A percentile compares a stretch with the other conserved stretches of the same genome.
phyloP scores from a whole-genome alignment of 1,140 invertebrate genomes.

The Theocolax elegans region DNA sequence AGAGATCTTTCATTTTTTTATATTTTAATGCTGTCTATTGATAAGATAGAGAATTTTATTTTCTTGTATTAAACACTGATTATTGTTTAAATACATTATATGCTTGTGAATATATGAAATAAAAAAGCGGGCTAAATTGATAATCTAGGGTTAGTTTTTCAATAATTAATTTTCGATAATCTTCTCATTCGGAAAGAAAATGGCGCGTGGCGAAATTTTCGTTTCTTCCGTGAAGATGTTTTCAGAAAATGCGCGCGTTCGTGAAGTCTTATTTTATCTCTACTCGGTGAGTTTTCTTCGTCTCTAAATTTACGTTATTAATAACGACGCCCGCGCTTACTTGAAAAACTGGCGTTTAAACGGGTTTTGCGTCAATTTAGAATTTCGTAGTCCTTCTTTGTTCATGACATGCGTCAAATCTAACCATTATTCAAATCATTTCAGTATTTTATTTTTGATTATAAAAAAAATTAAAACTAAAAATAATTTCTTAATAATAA shows the following conservation, averaged over 20 bases:
- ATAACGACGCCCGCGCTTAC: slow-evolving; percentile 23
- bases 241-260: slow-evolving; percentile 27
- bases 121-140: too few species aligned
- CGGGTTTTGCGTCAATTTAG: slow-evolving; percentile 29
- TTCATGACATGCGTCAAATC: background rate
- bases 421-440: background rate
- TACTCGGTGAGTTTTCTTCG: slow-evolving; percentile 19
- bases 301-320: slow-evolving; percentile 36
- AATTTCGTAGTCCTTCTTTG: background rate
- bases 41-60: too few species aligned
- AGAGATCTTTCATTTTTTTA: too few species aligned
- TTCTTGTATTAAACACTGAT: too few species aligned
- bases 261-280: slow-evolving; percentile 38
- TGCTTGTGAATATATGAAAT: too few species aligned
- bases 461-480: too few species aligned
- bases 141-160: too few species aligned
- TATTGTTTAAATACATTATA: too few species aligned
- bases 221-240: slow-evolving; percentile 44
- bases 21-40: too few species aligned
- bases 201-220: slow-evolving; percentile 4
- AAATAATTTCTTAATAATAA: too few species aligned
- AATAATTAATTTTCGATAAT: background rate
- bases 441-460: too few species aligned
- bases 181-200: background rate
- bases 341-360: slow-evolving; percentile 12